Evolutionary conservation across 2,113 vertebrate species (phyloP).

Genomic region (Gracilinanus agilis): DNA sequence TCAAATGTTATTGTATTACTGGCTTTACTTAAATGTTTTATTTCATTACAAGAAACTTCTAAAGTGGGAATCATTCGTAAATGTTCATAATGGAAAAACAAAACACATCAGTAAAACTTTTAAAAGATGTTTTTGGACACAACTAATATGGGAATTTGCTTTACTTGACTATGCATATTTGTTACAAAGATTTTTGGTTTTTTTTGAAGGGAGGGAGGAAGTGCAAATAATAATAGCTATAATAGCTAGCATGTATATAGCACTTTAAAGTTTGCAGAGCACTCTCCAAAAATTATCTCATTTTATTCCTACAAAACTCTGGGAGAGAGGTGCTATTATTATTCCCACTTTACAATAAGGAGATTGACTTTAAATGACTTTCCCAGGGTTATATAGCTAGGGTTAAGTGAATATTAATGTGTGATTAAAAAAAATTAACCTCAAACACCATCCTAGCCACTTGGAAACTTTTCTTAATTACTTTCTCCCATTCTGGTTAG

Average conservation of each 20-base stretch:
- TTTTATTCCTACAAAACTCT: not conserved
- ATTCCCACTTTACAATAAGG: conserved; percentile 21
- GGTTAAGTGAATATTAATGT: not conserved
- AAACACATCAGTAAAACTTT: not conserved
- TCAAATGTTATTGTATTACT: not conserved
- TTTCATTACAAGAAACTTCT: not conserved
- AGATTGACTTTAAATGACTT: not conserved
- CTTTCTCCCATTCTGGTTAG: not conserved
- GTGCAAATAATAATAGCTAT: not conserved
- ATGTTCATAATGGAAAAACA: not conserved
- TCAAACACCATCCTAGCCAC: not conserved
- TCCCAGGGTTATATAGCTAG: not conserved
- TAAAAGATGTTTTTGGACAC: not conserved
- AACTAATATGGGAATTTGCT: not conserved
- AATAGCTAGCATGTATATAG: not conserved
- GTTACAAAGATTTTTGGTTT: not conserved
- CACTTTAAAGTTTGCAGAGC: too few relatives aligned
- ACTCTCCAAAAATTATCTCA: not conserved
- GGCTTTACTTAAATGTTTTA: not conserved
- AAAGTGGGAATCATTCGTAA: not conserved
- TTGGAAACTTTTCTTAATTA: not conserved
- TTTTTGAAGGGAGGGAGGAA: not conserved
- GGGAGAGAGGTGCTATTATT: not conserved
- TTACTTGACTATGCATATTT: not conserved
- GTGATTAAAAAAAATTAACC: not conserved